Evolutionary conservation across 2,113 vertebrate genomes (phyloP), one percentile per base, ranked within the genome.

Genomic region (Indicator maculatus): DNA sequence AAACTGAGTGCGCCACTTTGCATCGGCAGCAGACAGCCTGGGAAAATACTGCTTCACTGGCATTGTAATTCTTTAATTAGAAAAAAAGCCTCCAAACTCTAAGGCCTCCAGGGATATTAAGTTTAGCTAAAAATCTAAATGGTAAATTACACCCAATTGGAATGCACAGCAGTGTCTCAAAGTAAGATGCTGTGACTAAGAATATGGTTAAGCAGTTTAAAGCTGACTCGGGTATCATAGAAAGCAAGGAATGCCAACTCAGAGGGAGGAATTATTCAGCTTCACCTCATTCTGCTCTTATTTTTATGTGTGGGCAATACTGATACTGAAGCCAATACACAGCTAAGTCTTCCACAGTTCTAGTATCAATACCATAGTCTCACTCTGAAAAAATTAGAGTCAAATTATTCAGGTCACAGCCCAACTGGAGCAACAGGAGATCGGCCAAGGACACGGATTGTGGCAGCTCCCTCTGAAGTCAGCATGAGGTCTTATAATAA

Each of bases 1-100:
- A 88, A 81, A 84, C 41, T 5, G 9, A 72, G 11, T 1, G 5
- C 10, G 16, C 14, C 39, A 53, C 58, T 95, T 75, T 36, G 44
- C 95, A 94, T 56, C 53, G 69, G 74, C 65, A 76, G 63, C 81
- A 86, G 77, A 44, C 61, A 85, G 89, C 59, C 93, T 95, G 86
- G 86, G 94, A 96, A 96, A 90, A 63, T 16, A 59, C 7, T 71
- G 66, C 63, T 72, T 59, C 55, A 66, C 66, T 79, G 53, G 47
- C 47, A 88, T 27, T 9, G 4, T 20, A 66, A 69, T 65, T 78
- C 39, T 71, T 81, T 47, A 90, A 89, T 88, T 78, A n/a, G 59
- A 56, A n/a, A 58, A 28, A 58, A 59, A 66, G 15, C 5, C 65
- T 86, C 45, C 36, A 79, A 84, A 53, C 39, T 82, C 28, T 47